Conservation (phyloP, 2,797 vertebrate genomes). For the Gallinago solitaria region DNA sequence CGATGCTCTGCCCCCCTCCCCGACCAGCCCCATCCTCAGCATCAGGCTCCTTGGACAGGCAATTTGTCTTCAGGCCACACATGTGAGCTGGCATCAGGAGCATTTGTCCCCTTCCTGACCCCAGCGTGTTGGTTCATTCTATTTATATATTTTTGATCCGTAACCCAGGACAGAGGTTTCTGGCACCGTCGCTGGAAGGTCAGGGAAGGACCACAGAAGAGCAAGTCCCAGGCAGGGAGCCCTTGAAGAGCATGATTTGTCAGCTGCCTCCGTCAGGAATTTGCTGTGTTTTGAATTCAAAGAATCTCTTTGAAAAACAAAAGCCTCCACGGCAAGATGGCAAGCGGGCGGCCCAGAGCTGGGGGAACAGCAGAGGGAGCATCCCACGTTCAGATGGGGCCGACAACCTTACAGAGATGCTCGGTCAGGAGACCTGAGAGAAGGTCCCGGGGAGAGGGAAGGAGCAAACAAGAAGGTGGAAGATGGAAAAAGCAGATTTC, state of each 20-base stretch:
- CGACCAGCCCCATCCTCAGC: neutral
- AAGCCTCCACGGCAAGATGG: neutral
- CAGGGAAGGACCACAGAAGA: neutral
- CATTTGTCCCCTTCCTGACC: neutral
- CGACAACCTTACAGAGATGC: neutral
- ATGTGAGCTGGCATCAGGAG: neutral
- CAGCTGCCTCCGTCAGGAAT: neutral
- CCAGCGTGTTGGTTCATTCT: neutral
- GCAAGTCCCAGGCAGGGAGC: neutral
- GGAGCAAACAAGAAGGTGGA: neutral
- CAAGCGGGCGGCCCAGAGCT: neutral
- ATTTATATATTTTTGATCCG: conserved; percentile 13
- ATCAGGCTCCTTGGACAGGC: neutral
- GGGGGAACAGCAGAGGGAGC: neutral
- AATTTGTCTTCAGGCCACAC: neutral
- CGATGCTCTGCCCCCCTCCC: neutral
- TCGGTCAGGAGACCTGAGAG: accelerated
- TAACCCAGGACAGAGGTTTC: neutral
- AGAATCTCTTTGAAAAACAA: conserved; percentile 34
- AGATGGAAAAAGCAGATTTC: neutral
- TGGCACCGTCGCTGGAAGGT: neutral
- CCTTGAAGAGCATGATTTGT: neutral
- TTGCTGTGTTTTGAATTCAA: conserved; percentile 30
- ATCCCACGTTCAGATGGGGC: neutral
- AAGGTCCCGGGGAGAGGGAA: neutral